Percentiles rank a stretch among this genome's conserved stretches.
phyloP scores from a whole-genome alignment of 2,797 vertebrate species.

The Limosa lapponica region DNA sequence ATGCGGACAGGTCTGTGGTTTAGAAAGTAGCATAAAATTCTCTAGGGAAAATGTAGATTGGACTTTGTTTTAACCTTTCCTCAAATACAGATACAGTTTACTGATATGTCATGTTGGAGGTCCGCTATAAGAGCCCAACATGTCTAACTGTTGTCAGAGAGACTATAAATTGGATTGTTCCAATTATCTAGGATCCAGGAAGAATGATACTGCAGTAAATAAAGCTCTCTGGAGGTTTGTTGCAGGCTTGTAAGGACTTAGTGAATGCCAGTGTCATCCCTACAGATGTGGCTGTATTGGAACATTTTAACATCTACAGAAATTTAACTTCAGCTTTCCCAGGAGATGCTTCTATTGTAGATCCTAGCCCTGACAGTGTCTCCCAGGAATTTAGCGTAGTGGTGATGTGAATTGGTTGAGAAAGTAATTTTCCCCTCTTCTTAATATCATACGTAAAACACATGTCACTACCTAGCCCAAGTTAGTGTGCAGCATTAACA shows the following conservation, averaged over 20 bases:
- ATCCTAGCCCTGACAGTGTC: not conserved
- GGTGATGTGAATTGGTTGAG: not conserved
- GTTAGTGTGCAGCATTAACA: not conserved
- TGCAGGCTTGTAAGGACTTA: not conserved
- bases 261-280: not conserved
- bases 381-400: not conserved
- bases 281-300: not conserved
- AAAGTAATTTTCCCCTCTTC: not conserved
- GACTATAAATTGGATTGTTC: constrained; percentile 34
- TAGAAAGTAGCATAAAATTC: not conserved
- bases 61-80: constrained; percentile 20
- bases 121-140: not conserved
- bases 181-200: constrained; percentile 29
- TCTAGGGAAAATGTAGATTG: not conserved
- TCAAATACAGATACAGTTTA: constrained; percentile 1
- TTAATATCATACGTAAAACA: not conserved
- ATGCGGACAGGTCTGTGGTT: not conserved
- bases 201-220: constrained; percentile 2
- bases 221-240: constrained; percentile 12
- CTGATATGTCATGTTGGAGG: not conserved
- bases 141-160: constrained; percentile 13
- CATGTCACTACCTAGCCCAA: accelerated
- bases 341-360: not conserved
- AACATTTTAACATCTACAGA: not conserved
- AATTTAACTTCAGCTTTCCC: not conserved